Evolutionary conservation across 1,140 invertebrate genomes (phyloP).

Genomic region (Drosophila murphyi): DNA sequence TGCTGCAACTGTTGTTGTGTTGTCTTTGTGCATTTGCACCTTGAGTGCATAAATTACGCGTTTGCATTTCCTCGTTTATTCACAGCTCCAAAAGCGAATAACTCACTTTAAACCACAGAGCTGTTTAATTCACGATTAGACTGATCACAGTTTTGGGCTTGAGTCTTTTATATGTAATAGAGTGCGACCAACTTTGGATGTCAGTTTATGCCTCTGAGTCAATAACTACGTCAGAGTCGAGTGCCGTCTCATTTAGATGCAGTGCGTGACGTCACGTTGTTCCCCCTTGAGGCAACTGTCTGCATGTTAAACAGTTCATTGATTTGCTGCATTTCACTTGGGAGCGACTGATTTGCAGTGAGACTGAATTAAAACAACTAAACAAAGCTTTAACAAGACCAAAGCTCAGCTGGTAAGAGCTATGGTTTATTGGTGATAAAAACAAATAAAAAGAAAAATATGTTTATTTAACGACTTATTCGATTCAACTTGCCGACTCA

Average conservation of each 20-base stretch:
- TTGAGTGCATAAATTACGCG: constrained; percentile 73
- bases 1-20: constrained; percentile 4
- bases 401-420: too few relatives aligned
- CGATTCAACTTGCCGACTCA: too few relatives aligned
- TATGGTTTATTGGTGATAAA: too few relatives aligned
- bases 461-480: too few relatives aligned
- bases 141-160: constrained; percentile 28
- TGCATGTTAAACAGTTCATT: constrained; percentile 21
- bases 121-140: background rate
- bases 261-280: constrained; percentile 7
- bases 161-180: background rate
- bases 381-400: background rate
- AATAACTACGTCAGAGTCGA: constrained; percentile 6
- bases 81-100: background rate
- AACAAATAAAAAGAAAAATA: too few relatives aligned
- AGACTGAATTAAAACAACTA: background rate
- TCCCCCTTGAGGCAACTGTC: constrained; percentile 8
- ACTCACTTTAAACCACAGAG: background rate
- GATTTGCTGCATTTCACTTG: background rate
- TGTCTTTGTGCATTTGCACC: constrained; percentile 43
- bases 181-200: background rate
- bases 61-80: constrained; percentile 49
- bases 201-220: background rate
- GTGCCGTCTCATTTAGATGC: background rate
- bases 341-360: too few relatives aligned